These are phyloP conservation scores for Sarcophaga caerulescens DNA, from an alignment of 2,888 invertebrate genomes.

Conservation along the genomic window DNA sequence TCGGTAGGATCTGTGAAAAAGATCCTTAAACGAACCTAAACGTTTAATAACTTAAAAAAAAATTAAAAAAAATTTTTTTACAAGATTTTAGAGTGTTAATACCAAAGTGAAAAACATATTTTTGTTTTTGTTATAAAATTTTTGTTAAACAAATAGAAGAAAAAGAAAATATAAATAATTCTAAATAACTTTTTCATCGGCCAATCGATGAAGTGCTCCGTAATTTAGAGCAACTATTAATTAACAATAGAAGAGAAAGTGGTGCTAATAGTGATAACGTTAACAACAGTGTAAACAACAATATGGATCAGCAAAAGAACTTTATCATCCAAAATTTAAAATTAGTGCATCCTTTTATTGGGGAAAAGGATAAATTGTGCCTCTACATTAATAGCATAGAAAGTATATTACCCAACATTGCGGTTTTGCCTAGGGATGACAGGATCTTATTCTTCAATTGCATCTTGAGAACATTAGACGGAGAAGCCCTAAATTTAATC, in stretches of 20 bases:
- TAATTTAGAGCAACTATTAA: not conserved
- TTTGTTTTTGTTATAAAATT: not conserved
- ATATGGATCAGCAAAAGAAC: not conserved
- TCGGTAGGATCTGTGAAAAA: slow-evolving; percentile 11
- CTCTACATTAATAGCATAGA: slow-evolving; percentile 22
- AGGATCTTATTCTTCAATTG: not conserved
- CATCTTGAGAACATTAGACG: slow-evolving; percentile 11
- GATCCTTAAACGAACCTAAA: not conserved
- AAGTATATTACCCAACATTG: slow-evolving; percentile 3
- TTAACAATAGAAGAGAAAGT: not conserved
- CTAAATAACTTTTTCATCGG: not conserved
- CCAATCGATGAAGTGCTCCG: not conserved
- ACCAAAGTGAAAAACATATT: not conserved
- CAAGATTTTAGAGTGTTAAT: not conserved
- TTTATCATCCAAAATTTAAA: not conserved
- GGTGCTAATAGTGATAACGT: not conserved
- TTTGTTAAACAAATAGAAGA: not conserved
- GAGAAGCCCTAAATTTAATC: not conserved
- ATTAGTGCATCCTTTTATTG: slow-evolving; percentile 12
- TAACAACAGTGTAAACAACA: not conserved
- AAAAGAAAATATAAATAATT: slow-evolving; percentile 3
- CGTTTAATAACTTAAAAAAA: not conserved
- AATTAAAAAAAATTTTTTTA: not conserved
- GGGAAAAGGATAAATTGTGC: not conserved
- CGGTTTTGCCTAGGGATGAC: not conserved